Evolutionary conservation across 2,888 invertebrate species (phyloP).

Genomic region (Apeira syringaria): DNA sequence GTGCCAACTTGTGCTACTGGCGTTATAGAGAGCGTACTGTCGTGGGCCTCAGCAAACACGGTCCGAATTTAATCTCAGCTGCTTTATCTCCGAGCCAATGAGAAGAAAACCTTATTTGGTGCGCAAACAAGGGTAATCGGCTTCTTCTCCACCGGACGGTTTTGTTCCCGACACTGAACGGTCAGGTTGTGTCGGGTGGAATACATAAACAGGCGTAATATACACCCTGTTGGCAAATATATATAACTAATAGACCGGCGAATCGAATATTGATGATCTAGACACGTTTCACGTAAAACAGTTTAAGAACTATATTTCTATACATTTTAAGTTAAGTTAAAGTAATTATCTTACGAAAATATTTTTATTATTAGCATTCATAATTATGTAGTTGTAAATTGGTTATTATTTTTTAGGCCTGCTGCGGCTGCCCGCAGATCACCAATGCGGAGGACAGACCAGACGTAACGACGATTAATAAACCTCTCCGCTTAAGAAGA

Average conservation of each 20-base stretch:
- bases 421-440: too few relatives aligned
- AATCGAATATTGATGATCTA: slow-evolving; percentile 41
- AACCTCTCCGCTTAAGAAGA: too few relatives aligned
- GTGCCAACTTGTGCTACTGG: slow-evolving; percentile 12
- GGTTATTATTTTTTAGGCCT: too few relatives aligned
- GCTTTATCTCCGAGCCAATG: slow-evolving; percentile 70
- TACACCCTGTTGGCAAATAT: slow-evolving; percentile 31
- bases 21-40: background rate
- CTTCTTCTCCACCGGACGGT: slow-evolving; percentile 59
- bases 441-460: too few relatives aligned
- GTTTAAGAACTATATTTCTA: too few relatives aligned
- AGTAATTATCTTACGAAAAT: too few relatives aligned
- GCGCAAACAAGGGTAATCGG: slow-evolving; percentile 75
- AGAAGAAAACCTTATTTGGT: slow-evolving; percentile 78
- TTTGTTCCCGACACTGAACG: slow-evolving; percentile 63
- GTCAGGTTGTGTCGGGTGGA: slow-evolving; percentile 61
- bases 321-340: too few relatives aligned
- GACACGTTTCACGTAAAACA: too few relatives aligned
- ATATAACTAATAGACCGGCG: slow-evolving; percentile 31
- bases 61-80: slow-evolving; percentile 74
- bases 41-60: slow-evolving; percentile 63
- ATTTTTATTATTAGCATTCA: too few relatives aligned
- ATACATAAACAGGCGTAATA: slow-evolving; percentile 50
- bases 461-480: too few relatives aligned
- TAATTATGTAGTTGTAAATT: too few relatives aligned